Conservation (phyloP, 2,888 invertebrate species). For the Eupithecia insigniata region DNA sequence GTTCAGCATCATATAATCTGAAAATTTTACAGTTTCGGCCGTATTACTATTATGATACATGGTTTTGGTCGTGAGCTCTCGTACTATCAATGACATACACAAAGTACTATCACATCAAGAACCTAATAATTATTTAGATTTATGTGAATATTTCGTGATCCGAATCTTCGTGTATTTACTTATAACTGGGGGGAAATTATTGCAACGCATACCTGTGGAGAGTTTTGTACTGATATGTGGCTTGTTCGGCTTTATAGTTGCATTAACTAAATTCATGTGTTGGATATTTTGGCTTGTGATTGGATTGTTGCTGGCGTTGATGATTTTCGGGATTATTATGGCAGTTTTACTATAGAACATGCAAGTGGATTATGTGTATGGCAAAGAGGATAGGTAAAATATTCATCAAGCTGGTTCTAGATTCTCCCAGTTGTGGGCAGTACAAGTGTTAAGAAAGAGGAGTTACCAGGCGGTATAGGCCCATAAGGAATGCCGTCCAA, state of each 20-base stretch:
- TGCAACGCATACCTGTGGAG: not conserved
- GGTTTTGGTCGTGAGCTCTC: no score
- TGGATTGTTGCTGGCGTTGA: not conserved
- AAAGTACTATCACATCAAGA: not conserved
- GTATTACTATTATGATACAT: no score
- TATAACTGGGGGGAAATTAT: not conserved
- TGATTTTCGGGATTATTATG: not conserved
- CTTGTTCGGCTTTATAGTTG: not conserved
- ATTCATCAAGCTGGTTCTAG: no score
- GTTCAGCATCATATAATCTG: no score
- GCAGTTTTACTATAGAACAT: not conserved
- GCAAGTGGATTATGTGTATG: not conserved
- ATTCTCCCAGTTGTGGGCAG: no score
- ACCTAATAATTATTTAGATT: not conserved
- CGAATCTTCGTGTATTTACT: not conserved
- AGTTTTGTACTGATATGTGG: not conserved
- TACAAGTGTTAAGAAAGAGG: no score
- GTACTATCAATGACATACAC: no score
- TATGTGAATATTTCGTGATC: no score
- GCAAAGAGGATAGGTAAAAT: not conserved
- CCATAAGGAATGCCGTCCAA: no score
- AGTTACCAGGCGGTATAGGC: no score
- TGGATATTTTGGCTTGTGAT: slow-evolving; percentile 8
- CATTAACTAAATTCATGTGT: slow-evolving; percentile 1
- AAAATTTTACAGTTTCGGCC: no score